phyloP scores from a whole-genome alignment of 2,888 invertebrate genomes.

The Acronicta psi region DNA sequence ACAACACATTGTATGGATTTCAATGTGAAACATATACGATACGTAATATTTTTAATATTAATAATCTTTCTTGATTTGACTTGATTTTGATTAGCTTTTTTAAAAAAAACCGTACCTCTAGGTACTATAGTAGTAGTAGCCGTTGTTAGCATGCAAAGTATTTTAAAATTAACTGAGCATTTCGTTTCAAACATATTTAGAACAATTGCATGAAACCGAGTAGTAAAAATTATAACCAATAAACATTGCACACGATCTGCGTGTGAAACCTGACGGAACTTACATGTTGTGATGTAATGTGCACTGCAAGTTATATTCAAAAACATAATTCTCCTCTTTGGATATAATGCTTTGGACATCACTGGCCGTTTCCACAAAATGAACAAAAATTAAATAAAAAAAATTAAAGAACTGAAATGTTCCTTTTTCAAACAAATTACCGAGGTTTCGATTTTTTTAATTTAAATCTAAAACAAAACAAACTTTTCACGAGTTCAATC shows the following conservation, averaged over 20 bases:
- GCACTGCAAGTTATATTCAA: constrained; percentile 24
- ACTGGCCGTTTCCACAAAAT: constrained; percentile 19
- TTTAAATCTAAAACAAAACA: neutral
- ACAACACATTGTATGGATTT: too few species aligned
- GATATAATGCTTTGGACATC: constrained; percentile 15
- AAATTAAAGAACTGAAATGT: constrained; percentile 3
- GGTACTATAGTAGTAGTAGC: too few species aligned
- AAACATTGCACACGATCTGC: constrained; percentile 49
- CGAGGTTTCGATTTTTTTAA: neutral
- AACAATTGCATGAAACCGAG: constrained; percentile 44
- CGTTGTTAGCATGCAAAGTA: neutral
- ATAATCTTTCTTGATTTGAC: too few species aligned
- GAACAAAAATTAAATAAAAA: constrained; percentile 12
- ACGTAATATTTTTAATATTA: too few species aligned
- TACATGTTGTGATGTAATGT: constrained; percentile 50
- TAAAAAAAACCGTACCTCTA: too few species aligned
- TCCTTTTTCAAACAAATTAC: neutral
- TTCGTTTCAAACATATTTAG: constrained; percentile 19
- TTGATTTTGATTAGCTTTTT: too few species aligned
- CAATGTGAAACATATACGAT: too few species aligned
- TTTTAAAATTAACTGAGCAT: constrained; percentile 6
- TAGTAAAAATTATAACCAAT: constrained; percentile 51
- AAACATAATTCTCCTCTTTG: neutral
- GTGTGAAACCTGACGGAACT: constrained; percentile 49
- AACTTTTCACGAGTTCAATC: neutral